Conservation (phyloP, 1,140 invertebrate genomes). For the Phthorimaea operculella region DNA sequence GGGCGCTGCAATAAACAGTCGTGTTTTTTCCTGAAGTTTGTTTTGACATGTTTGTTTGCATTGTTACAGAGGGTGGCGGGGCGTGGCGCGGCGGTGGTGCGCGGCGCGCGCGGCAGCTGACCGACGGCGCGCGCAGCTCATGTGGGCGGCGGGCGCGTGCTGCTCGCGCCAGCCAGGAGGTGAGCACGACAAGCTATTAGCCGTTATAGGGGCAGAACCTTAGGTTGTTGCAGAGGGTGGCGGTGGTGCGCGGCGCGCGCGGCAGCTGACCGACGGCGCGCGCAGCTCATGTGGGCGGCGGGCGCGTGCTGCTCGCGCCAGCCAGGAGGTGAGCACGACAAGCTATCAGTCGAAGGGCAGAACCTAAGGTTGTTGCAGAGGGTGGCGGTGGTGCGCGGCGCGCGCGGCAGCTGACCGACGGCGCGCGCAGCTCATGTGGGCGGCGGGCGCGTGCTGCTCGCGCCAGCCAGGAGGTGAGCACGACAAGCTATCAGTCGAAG, state of each 20-base stretch:
- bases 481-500: too few relatives aligned
- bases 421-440: conserved; percentile 59
- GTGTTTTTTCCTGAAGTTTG: too few relatives aligned
- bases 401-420: conserved; percentile 59
- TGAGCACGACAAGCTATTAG: background rate
- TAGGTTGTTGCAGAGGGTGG: conserved; percentile 57
- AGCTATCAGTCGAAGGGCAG: too few relatives aligned
- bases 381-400: conserved; percentile 39
- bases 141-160: conserved; percentile 62
- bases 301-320: conserved; percentile 62
- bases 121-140: conserved; percentile 52
- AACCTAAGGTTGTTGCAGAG: too few relatives aligned
- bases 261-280: conserved; percentile 52
- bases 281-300: conserved; percentile 63
- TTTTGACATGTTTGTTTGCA: too few relatives aligned
- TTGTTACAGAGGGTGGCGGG: conserved; percentile 54
- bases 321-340: conserved; percentile 50
- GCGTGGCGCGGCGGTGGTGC: conserved; percentile 46
- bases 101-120: conserved; percentile 56
- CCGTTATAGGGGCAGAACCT: too few relatives aligned
- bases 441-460: conserved; percentile 61
- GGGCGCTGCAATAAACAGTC: too few relatives aligned
- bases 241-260: conserved; percentile 47
- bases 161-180: conserved; percentile 62
- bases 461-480: conserved; percentile 48